These are phyloP conservation scores for Aegithalos caudatus DNA, from an alignment of 2,113 vertebrate species.

Conservation along the genomic window DNA sequence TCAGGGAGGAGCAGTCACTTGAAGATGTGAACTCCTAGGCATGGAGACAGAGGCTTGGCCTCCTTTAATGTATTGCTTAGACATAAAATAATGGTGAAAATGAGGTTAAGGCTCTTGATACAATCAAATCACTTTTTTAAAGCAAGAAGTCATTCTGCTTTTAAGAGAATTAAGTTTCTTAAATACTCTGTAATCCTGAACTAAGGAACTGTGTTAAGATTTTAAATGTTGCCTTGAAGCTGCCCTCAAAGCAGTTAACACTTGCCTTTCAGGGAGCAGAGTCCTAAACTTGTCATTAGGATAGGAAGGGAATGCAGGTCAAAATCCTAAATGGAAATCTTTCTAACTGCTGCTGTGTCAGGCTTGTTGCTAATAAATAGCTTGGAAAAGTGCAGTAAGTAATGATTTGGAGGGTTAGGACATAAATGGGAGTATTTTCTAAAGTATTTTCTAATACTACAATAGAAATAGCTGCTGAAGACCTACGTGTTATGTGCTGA, in stretches of 20 bases:
- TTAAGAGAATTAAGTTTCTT: background rate
- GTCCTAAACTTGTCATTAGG: background rate
- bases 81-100: background rate
- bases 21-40: background rate
- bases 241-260: background rate
- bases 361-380: background rate
- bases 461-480: background rate
- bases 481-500: background rate
- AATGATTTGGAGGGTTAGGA: background rate
- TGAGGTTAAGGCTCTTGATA: background rate
- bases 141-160: background rate
- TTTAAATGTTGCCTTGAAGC: background rate
- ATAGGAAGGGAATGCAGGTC: background rate
- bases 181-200: background rate
- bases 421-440: background rate
- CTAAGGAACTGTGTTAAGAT: background rate
- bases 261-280: background rate
- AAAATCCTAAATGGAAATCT: background rate
- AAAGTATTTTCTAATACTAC: background rate
- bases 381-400: background rate
- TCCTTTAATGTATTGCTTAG: background rate
- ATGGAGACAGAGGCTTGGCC: background rate
- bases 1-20: background rate
- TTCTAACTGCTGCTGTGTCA: background rate
- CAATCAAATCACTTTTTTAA: background rate